Evolutionary conservation across 2,797 vertebrate species (phyloP), one percentile per base, ranked within the genome.

Genomic region (Esox lucius): DNA sequence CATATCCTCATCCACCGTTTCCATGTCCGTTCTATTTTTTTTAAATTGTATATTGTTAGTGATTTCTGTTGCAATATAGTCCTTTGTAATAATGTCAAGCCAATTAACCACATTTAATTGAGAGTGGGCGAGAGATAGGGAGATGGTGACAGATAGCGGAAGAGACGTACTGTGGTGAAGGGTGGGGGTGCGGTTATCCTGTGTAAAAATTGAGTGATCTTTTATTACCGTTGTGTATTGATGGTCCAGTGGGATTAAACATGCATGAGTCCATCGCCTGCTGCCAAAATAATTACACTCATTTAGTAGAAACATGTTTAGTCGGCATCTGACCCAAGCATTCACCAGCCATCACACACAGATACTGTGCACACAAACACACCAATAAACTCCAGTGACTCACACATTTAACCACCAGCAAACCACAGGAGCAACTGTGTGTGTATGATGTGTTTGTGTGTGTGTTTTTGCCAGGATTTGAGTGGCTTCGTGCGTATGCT

Each of bases 341-440:
- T 46, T 26, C 16, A 22, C 17, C 53, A 26, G 12, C 12, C 33
- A 22, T 2, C 28, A n/a, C 35, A 9, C 46, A 51, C 35, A 51
- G 1, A 24, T 12, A 22, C 31, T 33, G 33, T 33, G n/a, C 16
- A 51, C 49, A 49, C 48, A 53, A 42, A 46, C 9, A 13, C 42
- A 46, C 42, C 9, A 11, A 46, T 2, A 13, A 11, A 46, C 42
- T 11, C 42, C 3, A 11, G 1, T 46, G 12, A 46, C 42, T 11
- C 56, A 19, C 56, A 46, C 42, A 11, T 46, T 3, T 9, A 49
- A 28, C 19, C 87, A 51, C 69, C 31, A 13, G 5, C 35, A 31
- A 8, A 17, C 11, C 26, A 8, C 17, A 19, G 6, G 16, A 4
- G 15, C 12, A 13, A 9, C 13, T 48, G 9, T 65, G 22, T 73